Evolutionary conservation across 2,888 invertebrate genomes (phyloP).

Genomic region (Pterostichus madidus): DNA sequence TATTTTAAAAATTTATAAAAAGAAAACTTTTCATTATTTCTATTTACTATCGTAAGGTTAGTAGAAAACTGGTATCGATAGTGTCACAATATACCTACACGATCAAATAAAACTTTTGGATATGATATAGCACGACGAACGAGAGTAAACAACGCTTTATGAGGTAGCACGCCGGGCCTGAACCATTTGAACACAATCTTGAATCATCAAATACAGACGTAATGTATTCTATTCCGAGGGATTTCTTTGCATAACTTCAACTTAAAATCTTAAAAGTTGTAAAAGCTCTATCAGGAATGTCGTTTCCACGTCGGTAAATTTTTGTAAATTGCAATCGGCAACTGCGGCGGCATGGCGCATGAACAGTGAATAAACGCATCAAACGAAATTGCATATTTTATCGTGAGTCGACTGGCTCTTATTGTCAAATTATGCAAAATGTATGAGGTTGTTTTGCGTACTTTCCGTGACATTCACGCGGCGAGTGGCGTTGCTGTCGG

Average conservation of each 20-base stretch:
- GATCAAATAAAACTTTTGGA: too few relatives aligned
- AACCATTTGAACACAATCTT: neutral
- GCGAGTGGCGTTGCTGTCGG: neutral
- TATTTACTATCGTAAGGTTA: too few relatives aligned
- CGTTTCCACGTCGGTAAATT: neutral
- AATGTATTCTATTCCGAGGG: conserved; percentile 4
- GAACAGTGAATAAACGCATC: conserved; percentile 51
- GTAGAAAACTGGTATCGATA: too few relatives aligned
- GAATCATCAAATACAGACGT: neutral
- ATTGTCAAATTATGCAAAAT: conserved; percentile 59
- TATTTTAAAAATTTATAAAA: too few relatives aligned
- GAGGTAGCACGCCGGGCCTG: too few relatives aligned
- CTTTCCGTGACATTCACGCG: conserved; percentile 16
- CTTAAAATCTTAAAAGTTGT: conserved; percentile 33
- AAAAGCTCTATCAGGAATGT: neutral
- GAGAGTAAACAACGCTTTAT: too few relatives aligned
- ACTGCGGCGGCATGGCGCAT: neutral
- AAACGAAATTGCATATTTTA: conserved; percentile 50
- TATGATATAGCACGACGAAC: too few relatives aligned
- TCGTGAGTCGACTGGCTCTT: conserved; percentile 16
- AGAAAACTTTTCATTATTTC: too few relatives aligned
- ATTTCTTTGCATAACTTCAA: neutral
- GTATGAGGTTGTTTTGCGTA: conserved; percentile 53
- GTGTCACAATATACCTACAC: too few relatives aligned
- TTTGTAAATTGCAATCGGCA: conserved; percentile 1